Conservation (phyloP, 2,113 vertebrate species). For the Amblyornis subalaris region DNA sequence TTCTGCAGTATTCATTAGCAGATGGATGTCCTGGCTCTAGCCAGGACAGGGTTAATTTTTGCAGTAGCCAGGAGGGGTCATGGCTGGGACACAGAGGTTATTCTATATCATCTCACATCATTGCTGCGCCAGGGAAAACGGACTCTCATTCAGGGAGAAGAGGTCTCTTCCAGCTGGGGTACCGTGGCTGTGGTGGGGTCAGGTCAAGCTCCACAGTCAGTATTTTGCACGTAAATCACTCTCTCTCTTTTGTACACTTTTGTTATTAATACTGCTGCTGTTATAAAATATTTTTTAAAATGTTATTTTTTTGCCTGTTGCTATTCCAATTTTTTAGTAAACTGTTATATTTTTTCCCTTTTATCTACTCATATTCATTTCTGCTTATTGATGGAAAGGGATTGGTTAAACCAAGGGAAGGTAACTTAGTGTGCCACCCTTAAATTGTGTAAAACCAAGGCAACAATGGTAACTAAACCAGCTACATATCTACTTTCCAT, state of each 20-base stretch:
- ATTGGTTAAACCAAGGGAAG: background rate
- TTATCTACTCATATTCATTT: background rate
- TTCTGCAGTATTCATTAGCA: background rate
- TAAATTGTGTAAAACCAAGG: background rate
- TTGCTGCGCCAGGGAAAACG: rapidly evolving
- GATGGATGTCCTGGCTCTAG: background rate
- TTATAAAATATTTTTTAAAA: background rate
- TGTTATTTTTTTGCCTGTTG: background rate
- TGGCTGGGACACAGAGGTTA: background rate
- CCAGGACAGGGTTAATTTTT: background rate
- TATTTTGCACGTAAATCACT: background rate
- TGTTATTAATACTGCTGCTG: background rate
- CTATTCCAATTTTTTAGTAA: background rate
- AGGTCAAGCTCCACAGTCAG: rapidly evolving
- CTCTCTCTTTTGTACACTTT: background rate
- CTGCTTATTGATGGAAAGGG: too few species aligned
- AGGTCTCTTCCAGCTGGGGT: background rate
- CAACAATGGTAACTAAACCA: background rate
- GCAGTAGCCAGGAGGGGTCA: background rate
- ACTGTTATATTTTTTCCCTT: background rate
- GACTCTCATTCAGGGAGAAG: background rate
- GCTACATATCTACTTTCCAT: background rate
- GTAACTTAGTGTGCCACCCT: too few species aligned
- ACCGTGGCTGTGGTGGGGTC: too few species aligned
- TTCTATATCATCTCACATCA: background rate